phyloP scores from a whole-genome alignment of 2,113 vertebrate genomes.

The Engraulis encrasicolus region DNA sequence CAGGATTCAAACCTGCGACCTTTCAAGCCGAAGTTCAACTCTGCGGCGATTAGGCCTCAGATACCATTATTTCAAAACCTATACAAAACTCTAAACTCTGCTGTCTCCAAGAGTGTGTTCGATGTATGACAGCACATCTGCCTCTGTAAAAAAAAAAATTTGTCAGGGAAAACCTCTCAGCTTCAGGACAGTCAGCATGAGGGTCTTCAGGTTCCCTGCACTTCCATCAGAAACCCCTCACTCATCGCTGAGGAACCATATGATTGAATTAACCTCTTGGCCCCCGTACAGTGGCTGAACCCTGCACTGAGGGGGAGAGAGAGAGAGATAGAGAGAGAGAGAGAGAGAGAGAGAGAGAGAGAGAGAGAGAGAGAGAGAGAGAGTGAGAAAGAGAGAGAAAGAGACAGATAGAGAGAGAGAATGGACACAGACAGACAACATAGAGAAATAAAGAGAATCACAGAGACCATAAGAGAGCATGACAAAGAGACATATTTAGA shows the following conservation, averaged over 20 bases:
- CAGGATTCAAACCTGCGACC: too few relatives aligned
- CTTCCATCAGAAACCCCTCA: slow-evolving; percentile 74
- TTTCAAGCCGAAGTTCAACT: too few relatives aligned
- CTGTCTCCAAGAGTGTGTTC: too few relatives aligned
- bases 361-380: slow-evolving; percentile 28
- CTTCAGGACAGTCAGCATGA: too few relatives aligned
- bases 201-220: slow-evolving; percentile 63
- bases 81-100: too few relatives aligned
- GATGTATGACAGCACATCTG: background rate
- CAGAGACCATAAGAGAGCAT: too few relatives aligned
- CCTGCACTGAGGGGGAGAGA: slow-evolving; percentile 36
- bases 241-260: slow-evolving; percentile 77
- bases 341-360: background rate
- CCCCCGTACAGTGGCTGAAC: slow-evolving; percentile 66
- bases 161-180: slow-evolving; percentile 60
- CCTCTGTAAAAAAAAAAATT: background rate
- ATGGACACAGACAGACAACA: too few relatives aligned
- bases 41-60: too few relatives aligned
- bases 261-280: slow-evolving; percentile 78
- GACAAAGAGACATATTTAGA: slow-evolving; percentile 20
- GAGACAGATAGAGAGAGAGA: background rate
- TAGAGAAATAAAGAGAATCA: background rate
- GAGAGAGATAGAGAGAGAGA: slow-evolving; percentile 1
- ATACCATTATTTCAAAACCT: too few relatives aligned
- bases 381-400: slow-evolving; percentile 5